Evolutionary conservation across 2,888 invertebrate species (phyloP), one percentile per base, ranked within the genome.

Genomic region (Sabatieria punctata): DNA sequence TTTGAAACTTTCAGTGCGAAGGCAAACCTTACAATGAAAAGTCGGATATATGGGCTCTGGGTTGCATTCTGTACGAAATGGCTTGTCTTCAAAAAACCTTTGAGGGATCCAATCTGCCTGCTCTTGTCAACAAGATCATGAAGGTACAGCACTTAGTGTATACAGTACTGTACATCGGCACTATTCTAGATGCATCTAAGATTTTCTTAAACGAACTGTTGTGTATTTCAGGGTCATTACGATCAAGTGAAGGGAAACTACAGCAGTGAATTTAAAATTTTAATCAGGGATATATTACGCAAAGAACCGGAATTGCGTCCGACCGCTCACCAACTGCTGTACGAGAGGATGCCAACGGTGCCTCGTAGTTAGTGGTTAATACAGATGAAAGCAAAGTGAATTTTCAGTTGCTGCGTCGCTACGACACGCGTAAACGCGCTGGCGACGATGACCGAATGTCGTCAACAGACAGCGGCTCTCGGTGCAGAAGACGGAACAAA

Each of bases 21-120:
- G 80, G 80, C 3, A 77, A 78, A 58, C 74, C 77, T 41, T 81
- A 81, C 60, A 77, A 79, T 61, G 76, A 78, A 58, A 80, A 81
- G 63, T 78, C 79, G 30, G 81, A 81, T 60, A 77, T 81, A 52
- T 82, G 81, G 81, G 79, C 81, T 1, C 64, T 80, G 47, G 69
- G 70, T 19, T 82, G 81, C 63, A 78, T 81, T 55, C 66, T 82
- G 37, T 80, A 80, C 58, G 81, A 81, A 66, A 76, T 81, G 73
- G 75, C 77, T 22, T 77, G 78, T 57, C 67, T 79, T 22, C 75
- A 76, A 57, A 78, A 77, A 64, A 77, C 80, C 1, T 80, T 80
- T 65, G 78, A 79, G 52, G 80, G 78, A 0, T 73, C 77, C 30
- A 81, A 78, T 66, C 68, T 81, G 19, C 78, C 80, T 2, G 77